A percentile compares a stretch with the other conserved stretches of the same genome.
These are phyloP conservation scores for Tenthredo amoena DNA, from an alignment of 2,888 invertebrate genomes.

Conservation along the genomic window DNA sequence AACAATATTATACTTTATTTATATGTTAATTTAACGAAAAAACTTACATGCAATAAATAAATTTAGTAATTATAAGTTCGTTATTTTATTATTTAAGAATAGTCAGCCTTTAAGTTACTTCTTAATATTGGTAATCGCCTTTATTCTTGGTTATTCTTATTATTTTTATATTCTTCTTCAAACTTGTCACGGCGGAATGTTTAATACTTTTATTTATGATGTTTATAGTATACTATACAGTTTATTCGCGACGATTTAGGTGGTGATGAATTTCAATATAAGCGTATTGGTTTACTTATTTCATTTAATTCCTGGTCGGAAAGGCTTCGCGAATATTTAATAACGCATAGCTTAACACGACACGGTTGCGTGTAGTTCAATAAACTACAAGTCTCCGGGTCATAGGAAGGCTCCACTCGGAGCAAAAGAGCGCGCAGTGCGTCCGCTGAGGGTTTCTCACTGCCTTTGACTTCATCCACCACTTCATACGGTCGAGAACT, in stretches of 20 bases:
- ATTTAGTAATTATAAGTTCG: constrained; percentile 10
- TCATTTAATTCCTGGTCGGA: constrained; percentile 53
- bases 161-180: constrained; percentile 6
- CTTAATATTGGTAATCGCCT: constrained; percentile 34
- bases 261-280: constrained; percentile 49
- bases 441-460: constrained; percentile 60
- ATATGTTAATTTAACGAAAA: constrained; percentile 8
- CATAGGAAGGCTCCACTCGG: constrained; percentile 59
- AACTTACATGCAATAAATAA: constrained; percentile 23
- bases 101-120: constrained; percentile 61
- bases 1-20: constrained; percentile 6
- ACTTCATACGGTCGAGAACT: neutral
- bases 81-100: constrained; percentile 55
- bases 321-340: constrained; percentile 53
- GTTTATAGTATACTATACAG: neutral
- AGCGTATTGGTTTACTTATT: constrained; percentile 52
- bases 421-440: constrained; percentile 60
- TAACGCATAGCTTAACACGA: constrained; percentile 52
- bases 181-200: constrained; percentile 43
- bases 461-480: constrained; percentile 55
- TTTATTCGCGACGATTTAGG: constrained; percentile 38
- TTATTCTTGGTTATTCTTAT: constrained; percentile 55
- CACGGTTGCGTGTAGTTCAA: constrained; percentile 46
- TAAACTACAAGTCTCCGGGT: constrained; percentile 24
- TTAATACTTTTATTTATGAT: constrained; percentile 32